Evolutionary conservation across 2,888 invertebrate genomes (phyloP).

Genomic region (Stictocephala bisonia): DNA sequence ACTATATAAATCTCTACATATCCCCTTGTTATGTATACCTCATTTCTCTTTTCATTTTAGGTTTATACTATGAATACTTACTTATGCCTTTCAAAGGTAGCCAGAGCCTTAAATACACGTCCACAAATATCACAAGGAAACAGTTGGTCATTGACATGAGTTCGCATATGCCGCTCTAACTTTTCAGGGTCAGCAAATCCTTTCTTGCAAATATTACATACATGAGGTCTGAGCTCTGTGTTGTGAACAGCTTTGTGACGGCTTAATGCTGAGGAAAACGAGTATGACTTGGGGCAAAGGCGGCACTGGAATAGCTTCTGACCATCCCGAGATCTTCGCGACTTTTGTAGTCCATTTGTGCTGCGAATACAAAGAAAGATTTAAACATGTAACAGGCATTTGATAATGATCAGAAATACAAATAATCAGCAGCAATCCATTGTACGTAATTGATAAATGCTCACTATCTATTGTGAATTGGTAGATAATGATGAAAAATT

Average conservation of each 20-base stretch:
- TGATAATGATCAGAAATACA: too few species aligned
- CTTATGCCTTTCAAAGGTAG: slow-evolving; percentile 54
- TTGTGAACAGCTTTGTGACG: slow-evolving; percentile 58
- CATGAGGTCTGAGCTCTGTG: slow-evolving; percentile 54
- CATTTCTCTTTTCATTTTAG: too few species aligned
- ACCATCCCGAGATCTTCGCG: slow-evolving; percentile 54
- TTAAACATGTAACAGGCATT: too few species aligned
- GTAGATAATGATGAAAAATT: too few species aligned
- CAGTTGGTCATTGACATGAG: slow-evolving; percentile 53
- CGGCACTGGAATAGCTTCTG: slow-evolving; percentile 56
- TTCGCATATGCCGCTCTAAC: slow-evolving; percentile 54
- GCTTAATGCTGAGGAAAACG: slow-evolving; percentile 57
- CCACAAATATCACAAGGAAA: slow-evolving; percentile 54
- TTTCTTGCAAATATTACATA: slow-evolving; percentile 56
- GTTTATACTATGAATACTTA: too few species aligned
- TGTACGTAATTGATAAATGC: too few species aligned
- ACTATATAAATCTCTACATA: too few species aligned
- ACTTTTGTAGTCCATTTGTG: slow-evolving; percentile 40
- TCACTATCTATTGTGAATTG: too few species aligned
- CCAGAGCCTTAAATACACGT: slow-evolving; percentile 53
- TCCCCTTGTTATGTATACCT: too few species aligned
- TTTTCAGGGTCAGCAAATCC: slow-evolving; percentile 56
- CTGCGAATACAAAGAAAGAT: too few species aligned
- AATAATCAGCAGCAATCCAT: too few species aligned
- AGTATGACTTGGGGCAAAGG: slow-evolving; percentile 56